Evolutionary conservation across 2,888 invertebrate species (phyloP).

Genomic region (Elysia crispata): DNA sequence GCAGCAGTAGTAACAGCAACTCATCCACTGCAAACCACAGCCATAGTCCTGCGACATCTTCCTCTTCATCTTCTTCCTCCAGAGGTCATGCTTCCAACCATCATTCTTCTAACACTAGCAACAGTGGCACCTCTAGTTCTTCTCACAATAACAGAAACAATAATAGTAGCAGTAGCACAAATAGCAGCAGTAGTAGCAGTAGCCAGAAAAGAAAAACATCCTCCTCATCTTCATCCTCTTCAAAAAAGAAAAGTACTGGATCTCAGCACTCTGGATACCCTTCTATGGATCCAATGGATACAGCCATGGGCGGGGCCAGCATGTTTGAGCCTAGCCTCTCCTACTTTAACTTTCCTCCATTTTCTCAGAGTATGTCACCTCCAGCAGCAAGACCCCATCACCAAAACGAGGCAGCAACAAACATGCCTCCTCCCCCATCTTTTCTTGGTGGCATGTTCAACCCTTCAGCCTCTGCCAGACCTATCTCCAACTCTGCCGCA

Average conservation of each 20-base stretch:
- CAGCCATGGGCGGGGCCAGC: slow-evolving; percentile 40
- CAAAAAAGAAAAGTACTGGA: slow-evolving; percentile 42
- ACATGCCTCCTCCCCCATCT: slow-evolving; percentile 30
- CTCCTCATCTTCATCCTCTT: slow-evolving; percentile 44
- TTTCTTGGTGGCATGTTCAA: slow-evolving; percentile 48
- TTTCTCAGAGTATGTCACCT: slow-evolving; percentile 48
- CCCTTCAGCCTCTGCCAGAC: slow-evolving; percentile 25
- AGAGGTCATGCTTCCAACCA: slow-evolving; percentile 36
- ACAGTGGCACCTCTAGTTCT: slow-evolving; percentile 1
- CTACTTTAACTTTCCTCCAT: slow-evolving; percentile 47
- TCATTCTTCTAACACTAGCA: slow-evolving; percentile 25
- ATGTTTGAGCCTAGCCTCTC: slow-evolving; percentile 45
- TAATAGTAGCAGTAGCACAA: slow-evolving; percentile 13
- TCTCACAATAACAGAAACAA: slow-evolving; percentile 15
- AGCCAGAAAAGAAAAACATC: slow-evolving; percentile 44
- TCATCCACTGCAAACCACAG: slow-evolving; percentile 26
- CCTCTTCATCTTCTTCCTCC: slow-evolving; percentile 17
- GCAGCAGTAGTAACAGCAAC: slow-evolving; percentile 11
- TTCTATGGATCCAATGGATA: slow-evolving; percentile 36
- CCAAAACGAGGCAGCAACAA: too few species aligned
- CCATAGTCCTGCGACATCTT: slow-evolving; percentile 38
- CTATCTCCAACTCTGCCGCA: slow-evolving; percentile 44
- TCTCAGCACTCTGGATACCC: slow-evolving; percentile 47
- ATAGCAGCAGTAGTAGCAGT: slow-evolving; percentile 32
- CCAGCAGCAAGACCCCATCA: slow-evolving; percentile 46